Percentiles rank a stretch among this genome's conserved stretches.
Evolutionary conservation across 2,797 vertebrate genomes (phyloP).

Genomic region (Ceryle rudis): DNA sequence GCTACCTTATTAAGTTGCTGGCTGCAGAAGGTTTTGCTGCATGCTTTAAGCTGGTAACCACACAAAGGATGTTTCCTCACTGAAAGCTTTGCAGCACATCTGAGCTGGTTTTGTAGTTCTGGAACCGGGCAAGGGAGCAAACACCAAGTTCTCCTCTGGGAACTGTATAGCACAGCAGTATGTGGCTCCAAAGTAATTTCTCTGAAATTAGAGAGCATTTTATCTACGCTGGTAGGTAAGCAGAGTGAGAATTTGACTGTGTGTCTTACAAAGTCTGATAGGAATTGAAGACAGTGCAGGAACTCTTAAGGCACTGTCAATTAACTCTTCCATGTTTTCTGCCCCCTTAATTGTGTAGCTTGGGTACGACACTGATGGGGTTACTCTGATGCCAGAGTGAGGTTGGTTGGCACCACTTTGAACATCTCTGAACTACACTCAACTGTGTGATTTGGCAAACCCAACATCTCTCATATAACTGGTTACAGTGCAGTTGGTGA

Average conservation of each 20-base stretch:
- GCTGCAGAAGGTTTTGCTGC: background rate
- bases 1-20: background rate
- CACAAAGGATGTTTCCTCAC: background rate
- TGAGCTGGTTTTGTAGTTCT: background rate
- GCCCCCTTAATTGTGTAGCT: background rate
- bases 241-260: background rate
- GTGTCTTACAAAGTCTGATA: background rate
- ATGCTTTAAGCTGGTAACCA: background rate
- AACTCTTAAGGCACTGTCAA: background rate
- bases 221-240: background rate
- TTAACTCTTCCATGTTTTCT: background rate
- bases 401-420: background rate
- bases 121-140: background rate
- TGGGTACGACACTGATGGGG: background rate
- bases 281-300: accelerated
- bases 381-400: background rate
- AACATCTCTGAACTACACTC: background rate
- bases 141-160: background rate
- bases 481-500: background rate
- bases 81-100: background rate
- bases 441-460: background rate
- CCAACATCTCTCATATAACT: background rate
- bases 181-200: background rate
- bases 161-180: background rate
- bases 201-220: background rate